Percentiles rank a stretch among this genome's conserved stretches.
phyloP scores from a whole-genome alignment of 2,888 invertebrate genomes.

The Linnaemya tessellans region DNA sequence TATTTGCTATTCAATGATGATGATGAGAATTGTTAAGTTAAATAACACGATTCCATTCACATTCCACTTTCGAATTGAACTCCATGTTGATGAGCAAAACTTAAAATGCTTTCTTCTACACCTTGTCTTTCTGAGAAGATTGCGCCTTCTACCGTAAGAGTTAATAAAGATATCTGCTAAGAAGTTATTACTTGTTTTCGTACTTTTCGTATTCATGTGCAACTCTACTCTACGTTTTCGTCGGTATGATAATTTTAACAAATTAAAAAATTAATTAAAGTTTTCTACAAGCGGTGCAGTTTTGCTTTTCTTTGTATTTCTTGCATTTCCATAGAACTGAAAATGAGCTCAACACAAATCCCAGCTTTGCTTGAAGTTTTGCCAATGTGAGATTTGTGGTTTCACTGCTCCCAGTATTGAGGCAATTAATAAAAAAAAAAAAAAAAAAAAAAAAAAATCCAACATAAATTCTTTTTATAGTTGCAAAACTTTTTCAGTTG shows the following conservation, averaged over 20 bases:
- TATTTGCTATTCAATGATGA: neutral
- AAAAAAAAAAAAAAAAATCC: no score
- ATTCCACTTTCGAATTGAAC: neutral
- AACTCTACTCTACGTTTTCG: neutral
- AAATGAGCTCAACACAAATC: constrained; percentile 13
- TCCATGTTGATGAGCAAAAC: no score
- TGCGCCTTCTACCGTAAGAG: no score
- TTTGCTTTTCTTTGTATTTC: constrained; percentile 3
- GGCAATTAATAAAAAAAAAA: neutral
- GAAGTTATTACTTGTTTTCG: no score
- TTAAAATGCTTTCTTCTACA: no score
- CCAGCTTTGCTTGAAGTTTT: neutral
- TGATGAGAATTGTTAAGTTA: neutral
- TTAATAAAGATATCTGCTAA: no score
- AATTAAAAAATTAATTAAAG: neutral
- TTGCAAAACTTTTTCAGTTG: constrained; percentile 35
- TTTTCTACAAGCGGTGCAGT: neutral
- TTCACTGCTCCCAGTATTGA: constrained; percentile 35
- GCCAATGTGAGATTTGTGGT: constrained; percentile 16
- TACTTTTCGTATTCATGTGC: neutral
- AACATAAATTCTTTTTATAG: constrained; percentile 9
- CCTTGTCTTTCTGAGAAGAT: no score
- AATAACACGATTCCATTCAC: neutral
- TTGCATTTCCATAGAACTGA: constrained; percentile 11
- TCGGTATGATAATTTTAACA: neutral